Percentiles rank a stretch among this genome's conserved stretches.
These are phyloP conservation scores for Sesia bembeciformis DNA, from an alignment of 2,888 invertebrate species.

Conservation along the genomic window DNA sequence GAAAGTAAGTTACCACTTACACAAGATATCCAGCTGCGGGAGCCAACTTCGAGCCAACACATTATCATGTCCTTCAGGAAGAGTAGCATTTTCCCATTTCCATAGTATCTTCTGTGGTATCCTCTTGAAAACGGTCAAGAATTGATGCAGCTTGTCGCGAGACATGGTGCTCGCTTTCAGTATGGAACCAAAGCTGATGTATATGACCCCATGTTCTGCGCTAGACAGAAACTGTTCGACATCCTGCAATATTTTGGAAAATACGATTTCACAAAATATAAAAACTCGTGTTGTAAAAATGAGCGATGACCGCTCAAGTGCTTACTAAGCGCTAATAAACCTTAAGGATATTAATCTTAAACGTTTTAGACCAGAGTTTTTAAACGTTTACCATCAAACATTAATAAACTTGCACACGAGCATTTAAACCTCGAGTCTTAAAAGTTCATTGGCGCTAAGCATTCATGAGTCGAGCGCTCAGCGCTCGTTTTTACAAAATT, in stretches of 20 bases:
- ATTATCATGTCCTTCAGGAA: conserved; percentile 72
- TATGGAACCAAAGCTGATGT: conserved; percentile 84
- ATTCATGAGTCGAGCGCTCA: no score
- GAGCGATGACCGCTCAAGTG: no score
- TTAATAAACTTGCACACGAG: no score
- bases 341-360: no score
- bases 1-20: conserved; percentile 52
- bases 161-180: conserved; percentile 77
- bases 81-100: conserved; percentile 80
- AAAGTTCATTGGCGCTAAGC: no score
- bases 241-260: conserved; percentile 44
- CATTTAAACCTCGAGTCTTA: no score
- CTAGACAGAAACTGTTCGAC: conserved; percentile 75
- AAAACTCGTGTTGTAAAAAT: no score
- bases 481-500: no score
- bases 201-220: conserved; percentile 78
- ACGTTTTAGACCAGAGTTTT: no score
- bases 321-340: no score
- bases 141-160: conserved; percentile 62
- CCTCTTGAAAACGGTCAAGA: conserved; percentile 75
- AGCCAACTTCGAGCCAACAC: conserved; percentile 77
- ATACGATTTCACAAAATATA: no score
- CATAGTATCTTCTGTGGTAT: conserved; percentile 80
- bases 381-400: no score
- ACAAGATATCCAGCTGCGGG: conserved; percentile 79